These are phyloP conservation scores for Cinara cedri DNA, from an alignment of 2,888 invertebrate genomes.

Conservation along the genomic window DNA sequence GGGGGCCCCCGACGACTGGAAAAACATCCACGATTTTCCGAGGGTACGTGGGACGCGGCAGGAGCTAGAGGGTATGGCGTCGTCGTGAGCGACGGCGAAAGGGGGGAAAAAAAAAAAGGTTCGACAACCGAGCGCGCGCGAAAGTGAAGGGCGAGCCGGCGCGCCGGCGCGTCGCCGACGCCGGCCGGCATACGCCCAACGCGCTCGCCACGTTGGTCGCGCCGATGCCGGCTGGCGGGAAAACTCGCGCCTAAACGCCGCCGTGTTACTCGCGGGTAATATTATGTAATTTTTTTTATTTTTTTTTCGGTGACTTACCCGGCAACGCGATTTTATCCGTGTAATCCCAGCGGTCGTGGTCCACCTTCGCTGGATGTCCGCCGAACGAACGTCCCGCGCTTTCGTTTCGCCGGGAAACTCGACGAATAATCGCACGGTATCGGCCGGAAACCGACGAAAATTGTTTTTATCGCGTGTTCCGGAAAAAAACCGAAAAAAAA, in stretches of 20 bases:
- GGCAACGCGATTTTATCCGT: slow-evolving; percentile 44
- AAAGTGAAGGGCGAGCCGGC: slow-evolving; percentile 58
- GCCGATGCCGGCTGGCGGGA: slow-evolving; percentile 42
- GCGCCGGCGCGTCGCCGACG: slow-evolving; percentile 53
- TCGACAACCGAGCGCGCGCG: slow-evolving; percentile 57
- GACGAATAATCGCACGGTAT: neutral
- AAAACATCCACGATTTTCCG: neutral
- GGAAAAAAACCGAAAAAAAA: neutral
- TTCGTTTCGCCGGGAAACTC: neutral
- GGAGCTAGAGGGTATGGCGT: no score
- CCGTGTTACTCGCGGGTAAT: no score
- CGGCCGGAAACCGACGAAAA: neutral
- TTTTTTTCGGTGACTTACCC: slow-evolving; percentile 34
- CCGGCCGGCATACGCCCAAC: slow-evolving; percentile 55
- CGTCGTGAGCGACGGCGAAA: neutral
- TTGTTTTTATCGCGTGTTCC: no score
- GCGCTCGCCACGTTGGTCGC: slow-evolving; percentile 54
- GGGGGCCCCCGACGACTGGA: neutral
- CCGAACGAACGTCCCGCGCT: neutral
- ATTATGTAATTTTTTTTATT: no score
- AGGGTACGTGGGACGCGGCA: neutral
- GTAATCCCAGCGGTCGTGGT: slow-evolving; percentile 29
- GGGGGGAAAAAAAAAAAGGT: slow-evolving; percentile 49
- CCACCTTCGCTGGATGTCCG: slow-evolving; percentile 7
- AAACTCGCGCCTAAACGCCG: neutral